Evolutionary conservation across 2,888 invertebrate genomes (phyloP).

Genomic region (Craniophora ligustri): DNA sequence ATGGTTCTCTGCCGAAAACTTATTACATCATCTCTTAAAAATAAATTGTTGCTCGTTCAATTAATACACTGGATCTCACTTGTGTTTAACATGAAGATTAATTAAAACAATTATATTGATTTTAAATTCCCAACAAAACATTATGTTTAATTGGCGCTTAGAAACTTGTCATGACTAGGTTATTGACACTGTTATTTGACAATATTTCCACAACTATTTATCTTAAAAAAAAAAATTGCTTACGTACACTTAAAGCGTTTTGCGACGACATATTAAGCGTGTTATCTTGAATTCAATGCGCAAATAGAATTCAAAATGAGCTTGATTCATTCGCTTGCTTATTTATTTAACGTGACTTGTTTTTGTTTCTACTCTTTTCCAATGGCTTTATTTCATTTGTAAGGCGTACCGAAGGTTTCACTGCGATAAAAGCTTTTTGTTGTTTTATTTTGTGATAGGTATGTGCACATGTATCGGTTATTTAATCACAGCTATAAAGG

Average conservation of each 20-base stretch:
- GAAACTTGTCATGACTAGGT: background rate
- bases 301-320: constrained; percentile 62
- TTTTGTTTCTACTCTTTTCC: constrained; percentile 28
- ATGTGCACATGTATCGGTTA: background rate
- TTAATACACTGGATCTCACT: constrained; percentile 42
- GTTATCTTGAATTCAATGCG: constrained; percentile 60
- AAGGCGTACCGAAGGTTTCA: constrained; percentile 2
- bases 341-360: constrained; percentile 48
- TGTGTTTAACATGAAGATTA: constrained; percentile 36
- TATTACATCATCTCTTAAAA: constrained; percentile 65
- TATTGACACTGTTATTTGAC: background rate
- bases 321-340: constrained; percentile 59
- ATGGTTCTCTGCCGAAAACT: constrained; percentile 55
- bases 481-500: constrained; percentile 29
- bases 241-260: constrained; percentile 19
- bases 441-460: background rate
- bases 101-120: constrained; percentile 29
- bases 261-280: constrained; percentile 38
- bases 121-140: constrained; percentile 1
- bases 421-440: background rate
- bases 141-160: background rate
- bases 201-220: background rate
- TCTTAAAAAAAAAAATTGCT: constrained; percentile 9
- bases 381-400: constrained; percentile 24
- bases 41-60: constrained; percentile 61